Percentiles rank a stretch among this genome's conserved stretches.
Evolutionary conservation across 2,797 vertebrate genomes (phyloP).

Genomic region (Micrastur ruficollis): DNA sequence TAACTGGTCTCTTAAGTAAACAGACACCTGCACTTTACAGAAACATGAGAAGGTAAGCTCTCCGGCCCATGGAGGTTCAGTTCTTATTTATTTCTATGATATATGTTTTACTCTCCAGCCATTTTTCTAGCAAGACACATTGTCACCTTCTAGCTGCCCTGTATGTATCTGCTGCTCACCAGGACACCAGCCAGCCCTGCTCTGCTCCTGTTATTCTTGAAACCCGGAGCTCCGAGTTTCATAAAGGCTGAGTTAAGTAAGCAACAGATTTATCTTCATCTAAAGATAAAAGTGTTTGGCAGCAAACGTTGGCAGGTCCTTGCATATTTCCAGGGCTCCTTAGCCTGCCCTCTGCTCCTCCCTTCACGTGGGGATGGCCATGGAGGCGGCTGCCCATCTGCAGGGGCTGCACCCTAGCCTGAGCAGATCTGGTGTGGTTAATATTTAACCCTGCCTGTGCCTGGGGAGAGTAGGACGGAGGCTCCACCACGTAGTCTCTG

Average conservation of each 20-base stretch:
- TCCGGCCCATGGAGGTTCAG: not conserved
- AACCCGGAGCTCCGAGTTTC: constrained; percentile 10
- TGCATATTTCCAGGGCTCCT: constrained; percentile 21
- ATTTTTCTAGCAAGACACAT: not conserved
- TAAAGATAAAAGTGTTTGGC: constrained; percentile 52
- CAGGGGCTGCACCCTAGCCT: not conserved
- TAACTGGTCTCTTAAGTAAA: constrained; percentile 6
- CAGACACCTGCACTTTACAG: constrained; percentile 26
- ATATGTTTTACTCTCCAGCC: not conserved
- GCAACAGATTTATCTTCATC: constrained; percentile 42
- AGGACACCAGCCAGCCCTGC: not conserved
- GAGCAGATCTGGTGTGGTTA: not conserved
- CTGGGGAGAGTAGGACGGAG: not conserved
- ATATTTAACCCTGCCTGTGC: not conserved
- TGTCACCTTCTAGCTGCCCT: not conserved
- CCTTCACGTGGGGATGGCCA: not conserved
- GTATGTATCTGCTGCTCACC: not conserved
- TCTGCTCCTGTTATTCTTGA: constrained; percentile 38
- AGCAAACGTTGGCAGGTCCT: constrained; percentile 14
- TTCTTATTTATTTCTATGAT: not conserved
- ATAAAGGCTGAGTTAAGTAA: constrained; percentile 44
- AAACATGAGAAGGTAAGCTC: not conserved
- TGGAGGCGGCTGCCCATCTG: not conserved
- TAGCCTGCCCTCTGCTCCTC: not conserved
- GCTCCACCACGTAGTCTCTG: fast-evolving